phyloP scores from a whole-genome alignment of 2,888 invertebrate species.

The Branchipolynoe longqiensis region DNA sequence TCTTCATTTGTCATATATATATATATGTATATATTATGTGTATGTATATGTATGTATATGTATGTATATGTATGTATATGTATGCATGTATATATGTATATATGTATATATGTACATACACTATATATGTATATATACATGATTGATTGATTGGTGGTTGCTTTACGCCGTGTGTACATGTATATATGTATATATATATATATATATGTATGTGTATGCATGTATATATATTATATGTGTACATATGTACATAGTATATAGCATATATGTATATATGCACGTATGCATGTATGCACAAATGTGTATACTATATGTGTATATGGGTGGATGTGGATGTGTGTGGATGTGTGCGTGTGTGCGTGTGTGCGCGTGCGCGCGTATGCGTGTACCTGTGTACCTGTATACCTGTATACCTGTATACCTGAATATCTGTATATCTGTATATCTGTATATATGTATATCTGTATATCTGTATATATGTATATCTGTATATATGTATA shows the following conservation, averaged over 20 bases:
- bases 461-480: too few species aligned
- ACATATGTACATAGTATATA: background rate
- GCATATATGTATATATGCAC: background rate
- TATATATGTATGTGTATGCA: background rate
- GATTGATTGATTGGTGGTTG: background rate
- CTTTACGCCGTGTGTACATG: background rate
- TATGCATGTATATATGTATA: conserved; percentile 55
- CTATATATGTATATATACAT: conserved; percentile 52
- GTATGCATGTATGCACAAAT: background rate
- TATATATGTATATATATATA: background rate
- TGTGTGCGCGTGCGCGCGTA: too few species aligned
- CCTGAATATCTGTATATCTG: too few species aligned
- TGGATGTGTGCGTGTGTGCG: background rate
- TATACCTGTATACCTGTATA: too few species aligned
- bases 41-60: conserved; percentile 20
- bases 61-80: conserved; percentile 22
- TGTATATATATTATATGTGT: background rate
- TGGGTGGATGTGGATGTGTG: background rate
- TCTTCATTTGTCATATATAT: background rate
- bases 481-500: too few species aligned
- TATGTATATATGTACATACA: conserved; percentile 58
- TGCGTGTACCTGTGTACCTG: too few species aligned
- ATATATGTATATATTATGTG: conserved; percentile 1
- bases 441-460: background rate
- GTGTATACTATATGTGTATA: background rate